Evolutionary conservation across 2,888 invertebrate species (phyloP), one percentile per base, ranked within the genome.

Genomic region (Lasioglossum figueresi): DNA sequence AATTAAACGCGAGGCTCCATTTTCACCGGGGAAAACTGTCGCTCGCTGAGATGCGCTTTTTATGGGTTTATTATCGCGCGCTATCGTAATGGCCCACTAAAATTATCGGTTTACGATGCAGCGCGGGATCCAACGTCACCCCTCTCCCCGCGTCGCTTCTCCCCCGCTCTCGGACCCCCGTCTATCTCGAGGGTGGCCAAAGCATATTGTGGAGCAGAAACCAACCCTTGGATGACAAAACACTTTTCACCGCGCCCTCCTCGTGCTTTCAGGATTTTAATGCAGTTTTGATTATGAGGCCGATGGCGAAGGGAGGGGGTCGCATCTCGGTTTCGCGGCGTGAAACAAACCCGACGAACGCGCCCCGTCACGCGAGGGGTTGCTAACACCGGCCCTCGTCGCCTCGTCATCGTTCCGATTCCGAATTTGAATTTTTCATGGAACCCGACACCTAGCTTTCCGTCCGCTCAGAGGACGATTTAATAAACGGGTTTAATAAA

Each of bases 271-370:
- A 90, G 79, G 87, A 89, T 92, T 92, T 92, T 92, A 90, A 92
- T 91, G 89, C 91, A 92, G 88, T 91, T 92, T 91, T 90, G 89
- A 91, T 91, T 92, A 93, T 90, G 86, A 87, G 79, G 71, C 80
- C 79, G 74, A 71, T 52, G 48, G 48, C 1, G 19, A 23, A 66
- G 59, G 45, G 71, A 12, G 63, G 82, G 59, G 80, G 75, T 74
- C 12, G 6, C 82, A 73, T 88, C 84, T 84, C 88, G 77, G 78
- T 73, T 68, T 84, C 87, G 72, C 82, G 56, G 79, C 80, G 79
- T 80, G 84, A 90, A 90, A 90, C 85, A 83, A 80, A 89, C 77
- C 72, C 75, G 63, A 45, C 70, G 75, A 80, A 80, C 66, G 56
- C 56, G 77, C 52, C 80, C 59, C 52, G 72, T 74, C 66, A 76